A percentile compares a stretch with the other conserved stretches of the same genome.
Conservation (phyloP, 2,888 invertebrate species). For the Napeogenes inachia region DNA sequence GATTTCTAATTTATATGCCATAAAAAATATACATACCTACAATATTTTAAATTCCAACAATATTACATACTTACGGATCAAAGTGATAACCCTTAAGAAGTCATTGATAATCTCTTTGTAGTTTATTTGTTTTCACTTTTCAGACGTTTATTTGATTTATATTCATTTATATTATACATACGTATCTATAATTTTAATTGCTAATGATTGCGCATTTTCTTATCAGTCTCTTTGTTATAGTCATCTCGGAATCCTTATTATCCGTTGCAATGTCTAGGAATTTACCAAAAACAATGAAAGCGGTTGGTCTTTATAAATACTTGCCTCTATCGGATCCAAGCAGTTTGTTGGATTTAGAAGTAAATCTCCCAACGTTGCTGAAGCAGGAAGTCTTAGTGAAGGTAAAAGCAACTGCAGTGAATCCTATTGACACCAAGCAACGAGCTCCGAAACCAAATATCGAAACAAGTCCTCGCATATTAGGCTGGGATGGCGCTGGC, state of each 20-base stretch:
- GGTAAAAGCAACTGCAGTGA: slow-evolving; percentile 63
- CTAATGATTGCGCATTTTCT: neutral
- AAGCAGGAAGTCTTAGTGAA: slow-evolving; percentile 57
- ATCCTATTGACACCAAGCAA: slow-evolving; percentile 63
- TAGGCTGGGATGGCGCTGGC: slow-evolving; percentile 68
- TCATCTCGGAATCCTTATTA: neutral
- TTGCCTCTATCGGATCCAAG: slow-evolving; percentile 56
- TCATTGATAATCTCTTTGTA: too few species aligned
- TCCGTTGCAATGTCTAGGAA: slow-evolving; percentile 31
- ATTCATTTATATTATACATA: too few species aligned
- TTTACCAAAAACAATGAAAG: slow-evolving; percentile 62
- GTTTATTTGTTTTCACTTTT: too few species aligned
- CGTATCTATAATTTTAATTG: too few species aligned
- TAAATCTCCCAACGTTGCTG: slow-evolving; percentile 48
- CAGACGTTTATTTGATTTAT: too few species aligned
- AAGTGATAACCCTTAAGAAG: too few species aligned
- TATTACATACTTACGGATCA: too few species aligned
- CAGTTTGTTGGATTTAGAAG: slow-evolving; percentile 59
- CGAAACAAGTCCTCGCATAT: slow-evolving; percentile 51
- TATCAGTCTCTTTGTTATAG: slow-evolving; percentile 5
- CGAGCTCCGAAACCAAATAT: slow-evolving; percentile 56
- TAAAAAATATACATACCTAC: too few species aligned
- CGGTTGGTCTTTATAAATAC: slow-evolving; percentile 65
- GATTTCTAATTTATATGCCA: too few species aligned
- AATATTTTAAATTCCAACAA: too few species aligned